These are phyloP conservation scores for Paedocypris micromegethes DNA, from an alignment of 2,797 vertebrate species.

Conservation along the genomic window DNA sequence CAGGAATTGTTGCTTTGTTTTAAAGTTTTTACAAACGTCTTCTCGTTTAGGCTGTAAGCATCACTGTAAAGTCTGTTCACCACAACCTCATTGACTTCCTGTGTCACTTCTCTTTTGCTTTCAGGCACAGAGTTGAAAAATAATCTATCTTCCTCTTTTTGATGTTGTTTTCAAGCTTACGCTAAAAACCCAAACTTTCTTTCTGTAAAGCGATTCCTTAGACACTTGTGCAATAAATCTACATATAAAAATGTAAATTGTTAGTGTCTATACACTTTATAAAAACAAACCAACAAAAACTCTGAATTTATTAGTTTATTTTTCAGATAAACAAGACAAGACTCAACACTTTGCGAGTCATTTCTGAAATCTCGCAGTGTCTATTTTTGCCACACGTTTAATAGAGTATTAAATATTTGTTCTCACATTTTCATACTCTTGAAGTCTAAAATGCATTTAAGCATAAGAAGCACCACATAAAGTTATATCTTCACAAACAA, in stretches of 20 bases:
- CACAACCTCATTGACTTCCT: constrained; percentile 70
- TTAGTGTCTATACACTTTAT: too few relatives aligned
- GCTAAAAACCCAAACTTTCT: too few relatives aligned
- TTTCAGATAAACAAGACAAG: background rate
- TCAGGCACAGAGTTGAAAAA: constrained; percentile 21
- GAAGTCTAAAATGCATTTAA: too few relatives aligned
- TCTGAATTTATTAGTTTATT: too few relatives aligned
- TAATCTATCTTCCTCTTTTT: constrained; percentile 33
- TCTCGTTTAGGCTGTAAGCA: constrained; percentile 30
- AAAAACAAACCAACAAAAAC: too few relatives aligned
- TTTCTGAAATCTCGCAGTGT: background rate
- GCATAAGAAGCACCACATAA: too few relatives aligned
- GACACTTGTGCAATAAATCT: too few relatives aligned
- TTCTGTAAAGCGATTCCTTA: too few relatives aligned
- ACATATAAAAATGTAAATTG: too few relatives aligned
- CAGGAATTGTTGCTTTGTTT: constrained; percentile 22
- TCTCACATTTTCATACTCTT: too few relatives aligned
- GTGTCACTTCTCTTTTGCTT: constrained; percentile 67
- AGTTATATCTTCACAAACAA: too few relatives aligned
- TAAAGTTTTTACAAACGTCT: constrained; percentile 29
- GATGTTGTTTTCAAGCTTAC: constrained; percentile 6
- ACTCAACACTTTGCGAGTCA: background rate
- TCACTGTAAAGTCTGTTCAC: constrained; percentile 42
- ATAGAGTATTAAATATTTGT: background rate
- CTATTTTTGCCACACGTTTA: background rate